Percentiles rank a stretch among this genome's conserved stretches.
Conservation (phyloP, 2,888 invertebrate species). For the Tenthredo scrophulariae region DNA sequence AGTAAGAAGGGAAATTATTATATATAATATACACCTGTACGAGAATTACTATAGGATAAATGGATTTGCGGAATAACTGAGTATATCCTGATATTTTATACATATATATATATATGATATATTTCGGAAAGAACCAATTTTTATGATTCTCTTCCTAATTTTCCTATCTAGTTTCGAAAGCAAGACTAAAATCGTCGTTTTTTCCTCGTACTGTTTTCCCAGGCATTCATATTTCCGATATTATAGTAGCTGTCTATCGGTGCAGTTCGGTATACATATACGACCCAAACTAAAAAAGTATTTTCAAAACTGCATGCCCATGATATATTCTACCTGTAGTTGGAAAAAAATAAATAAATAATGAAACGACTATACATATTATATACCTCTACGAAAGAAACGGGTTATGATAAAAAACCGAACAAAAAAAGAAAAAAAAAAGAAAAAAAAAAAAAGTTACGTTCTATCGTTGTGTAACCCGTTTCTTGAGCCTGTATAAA, state of each 20-base stretch:
- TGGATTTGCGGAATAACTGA: no score
- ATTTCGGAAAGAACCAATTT: neutral
- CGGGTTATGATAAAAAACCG: no score
- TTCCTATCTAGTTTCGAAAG: neutral
- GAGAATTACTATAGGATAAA: neutral
- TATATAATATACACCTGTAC: neutral
- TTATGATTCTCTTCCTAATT: neutral
- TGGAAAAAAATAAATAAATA: neutral
- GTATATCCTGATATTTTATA: no score
- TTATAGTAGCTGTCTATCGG: neutral
- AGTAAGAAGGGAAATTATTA: neutral
- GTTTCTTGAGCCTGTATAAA: neutral
- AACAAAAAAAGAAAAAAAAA: no score
- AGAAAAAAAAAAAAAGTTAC: neutral
- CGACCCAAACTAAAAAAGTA: neutral
- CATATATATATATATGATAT: no score
- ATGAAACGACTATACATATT: neutral
- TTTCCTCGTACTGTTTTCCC: constrained; percentile 10
- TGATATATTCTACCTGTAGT: neutral
- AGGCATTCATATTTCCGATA: constrained; percentile 50
- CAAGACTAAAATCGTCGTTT: neutral
- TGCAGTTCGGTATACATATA: neutral
- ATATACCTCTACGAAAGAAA: neutral
- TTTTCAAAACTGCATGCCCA: neutral
- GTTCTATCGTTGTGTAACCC: constrained; percentile 32